Percentiles rank a stretch among this genome's conserved stretches.
These are phyloP conservation scores for Eospalax fontanierii DNA, from an alignment of 2,797 vertebrate species.

Conservation along the genomic window DNA sequence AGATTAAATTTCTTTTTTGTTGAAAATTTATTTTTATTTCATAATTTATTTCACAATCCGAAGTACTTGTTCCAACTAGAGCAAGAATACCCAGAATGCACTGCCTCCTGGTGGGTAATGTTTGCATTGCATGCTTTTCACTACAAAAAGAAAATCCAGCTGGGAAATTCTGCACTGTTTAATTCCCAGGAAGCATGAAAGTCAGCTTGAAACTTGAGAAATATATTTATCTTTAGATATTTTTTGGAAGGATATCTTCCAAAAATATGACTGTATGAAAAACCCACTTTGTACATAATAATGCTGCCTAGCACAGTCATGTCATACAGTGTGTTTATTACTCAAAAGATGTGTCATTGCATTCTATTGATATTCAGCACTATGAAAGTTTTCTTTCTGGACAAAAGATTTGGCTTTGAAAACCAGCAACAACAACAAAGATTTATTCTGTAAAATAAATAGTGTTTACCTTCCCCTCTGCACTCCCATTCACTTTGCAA, in stretches of 20 bases:
- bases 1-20: neutral
- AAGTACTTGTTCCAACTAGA: neutral
- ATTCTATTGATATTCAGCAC: neutral
- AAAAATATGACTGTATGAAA: neutral
- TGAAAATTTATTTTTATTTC: constrained; percentile 30
- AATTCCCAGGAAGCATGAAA: neutral
- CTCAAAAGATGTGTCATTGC: neutral
- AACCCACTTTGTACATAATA: neutral
- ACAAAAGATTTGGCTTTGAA: constrained; percentile 3
- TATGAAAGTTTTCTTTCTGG: neutral
- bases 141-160: neutral
- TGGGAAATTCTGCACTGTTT: constrained; percentile 74
- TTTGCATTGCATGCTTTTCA: constrained; percentile 47
- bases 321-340: neutral
- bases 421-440: too few relatives aligned
- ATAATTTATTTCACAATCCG: neutral
- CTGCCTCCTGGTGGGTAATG: constrained; percentile 88
- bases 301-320: neutral
- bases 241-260: neutral
- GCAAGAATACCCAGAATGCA: constrained; percentile 57
- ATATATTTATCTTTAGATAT: too few relatives aligned
- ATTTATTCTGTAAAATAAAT: constrained; percentile 29
- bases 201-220: neutral
- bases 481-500: neutral
- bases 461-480: neutral